Evolutionary conservation across 2,113 vertebrate species (phyloP).

Genomic region (Leucopsar rothschildi): DNA sequence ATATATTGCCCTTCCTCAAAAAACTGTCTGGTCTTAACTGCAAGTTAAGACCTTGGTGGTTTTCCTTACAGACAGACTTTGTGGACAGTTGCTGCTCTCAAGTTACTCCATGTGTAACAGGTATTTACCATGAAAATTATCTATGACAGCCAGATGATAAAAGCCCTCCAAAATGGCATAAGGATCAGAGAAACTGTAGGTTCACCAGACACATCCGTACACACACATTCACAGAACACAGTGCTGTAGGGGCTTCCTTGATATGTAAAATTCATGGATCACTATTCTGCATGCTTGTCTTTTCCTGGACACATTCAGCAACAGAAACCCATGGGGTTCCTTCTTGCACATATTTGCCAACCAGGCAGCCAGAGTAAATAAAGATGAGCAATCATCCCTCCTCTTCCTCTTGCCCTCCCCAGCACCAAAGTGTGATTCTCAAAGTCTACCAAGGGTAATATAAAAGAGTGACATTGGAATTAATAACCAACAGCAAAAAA

Average conservation of each 20-base stretch:
- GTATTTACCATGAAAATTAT: not conserved
- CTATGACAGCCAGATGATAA: not conserved
- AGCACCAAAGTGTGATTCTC: not conserved
- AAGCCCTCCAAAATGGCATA: not conserved
- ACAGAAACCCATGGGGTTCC: not conserved
- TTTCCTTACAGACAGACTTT: not conserved
- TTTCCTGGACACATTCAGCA: not conserved
- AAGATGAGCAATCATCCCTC: not conserved
- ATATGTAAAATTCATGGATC: accelerated
- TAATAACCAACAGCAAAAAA: not conserved
- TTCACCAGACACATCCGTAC: not conserved
- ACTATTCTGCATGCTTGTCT: not conserved
- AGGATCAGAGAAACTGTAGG: not conserved
- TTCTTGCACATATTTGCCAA: not conserved
- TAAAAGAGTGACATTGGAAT: not conserved
- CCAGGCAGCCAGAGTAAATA: not conserved
- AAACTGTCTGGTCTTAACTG: not conserved
- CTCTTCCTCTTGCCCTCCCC: not conserved
- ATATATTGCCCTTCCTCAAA: not conserved
- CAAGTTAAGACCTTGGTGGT: not conserved
- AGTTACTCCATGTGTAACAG: not conserved
- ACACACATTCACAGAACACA: not conserved
- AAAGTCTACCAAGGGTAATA: not conserved
- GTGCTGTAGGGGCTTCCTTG: accelerated
- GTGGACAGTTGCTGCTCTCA: not conserved